Base-by-base conservation (phyloP, 2,888 invertebrate genomes). In the Clepsis dumicolana region DNA sequence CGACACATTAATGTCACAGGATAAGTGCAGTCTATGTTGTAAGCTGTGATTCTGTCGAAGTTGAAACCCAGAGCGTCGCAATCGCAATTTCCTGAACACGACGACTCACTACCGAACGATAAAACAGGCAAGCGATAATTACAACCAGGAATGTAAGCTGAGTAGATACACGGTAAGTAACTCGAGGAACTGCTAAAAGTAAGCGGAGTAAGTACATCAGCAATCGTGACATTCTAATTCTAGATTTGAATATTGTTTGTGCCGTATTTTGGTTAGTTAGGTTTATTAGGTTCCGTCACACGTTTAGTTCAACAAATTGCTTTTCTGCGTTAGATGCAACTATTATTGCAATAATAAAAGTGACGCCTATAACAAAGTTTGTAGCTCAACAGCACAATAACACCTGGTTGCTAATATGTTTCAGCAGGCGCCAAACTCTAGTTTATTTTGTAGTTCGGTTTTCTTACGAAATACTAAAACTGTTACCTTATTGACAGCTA, bases 11-110 rank as follows among this genome's bases (percentile, higher is more conserved):
- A 7, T 44, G 41, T 44, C 41, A 44, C 48, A 48, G 21, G 0
- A 12, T 21, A 48, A 21, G 48, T 48, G 18, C 16, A 48, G 48
- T 21, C 21, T 21, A n/a, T 48, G 53, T 27, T 52, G 21, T 21
- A 21, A 50, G 50, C 57, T 65, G n/a, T 29, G 54, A 59, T 48
- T 50, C n/a, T 44, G 54, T 63, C 57, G 59, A 50, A 57, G 50
- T 52, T 18, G 48, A 48, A 48, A 21, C 48, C 35, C 44, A 65
- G 35, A 50, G 35, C 50, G 35, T 21, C 38, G 65, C 48, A 59
- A 65, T 65, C 27, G 65, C 57, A 65, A 65, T 65, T 65, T 65
- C 57, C 57, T 59, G 65, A 59, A 32, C 38, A 59, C 48, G 57
- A 64, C 32, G 24, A 50, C 16, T 64, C 64, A 32, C 32, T 32